Base-by-base conservation (phyloP, 1,140 invertebrate genomes). In the Drosophila prosaltans region DNA sequence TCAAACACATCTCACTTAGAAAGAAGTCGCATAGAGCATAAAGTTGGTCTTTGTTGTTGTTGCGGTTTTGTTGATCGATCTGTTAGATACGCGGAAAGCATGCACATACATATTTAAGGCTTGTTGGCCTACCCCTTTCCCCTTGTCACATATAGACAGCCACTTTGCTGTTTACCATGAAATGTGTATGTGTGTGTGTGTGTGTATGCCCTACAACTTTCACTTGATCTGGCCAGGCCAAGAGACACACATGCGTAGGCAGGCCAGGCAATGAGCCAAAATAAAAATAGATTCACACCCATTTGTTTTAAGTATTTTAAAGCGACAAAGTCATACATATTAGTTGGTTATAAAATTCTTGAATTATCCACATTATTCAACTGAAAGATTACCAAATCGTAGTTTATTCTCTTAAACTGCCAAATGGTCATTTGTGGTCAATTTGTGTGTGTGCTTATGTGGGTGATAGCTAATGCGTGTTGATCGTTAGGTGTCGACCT, bases 31-130 rank as follows among this genome's bases (percentile, higher is more conserved):
- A 26, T 21, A 8, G 45, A 57, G 57, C 58, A 78, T 72, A 75
- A 77, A 66, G 82, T 69, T 69, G 55, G 48, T 57, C 28, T 40
- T 30, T 55, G n/a, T 65, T n/a, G 48, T 16, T 16, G 10, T 39
- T 3, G 39, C 39, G 54, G 28, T 16, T 57, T 26, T 69, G 79
- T 88, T 89, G 84, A 89, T 88, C 84, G 84, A 88, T 88, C 73
- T 78, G 74, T 72, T 80, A 88, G 84, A 88, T 88, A 88, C 60
- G 84, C 76, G 80, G 59, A 45, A 69, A 73, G 84, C 80, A 82
- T 82, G 71, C 72, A 72, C 74, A 78, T 63, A 73, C 80, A 65
- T 65, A 36, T 43, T 57, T 62, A 72, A 62, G 39, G 72, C 68
- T 77, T 69, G 54, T 36, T 65, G 32, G 61, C 69, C 64, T 62